Conservation (phyloP, 2,113 vertebrate genomes). For the rat (Rattus norvegicus) region DNA sequence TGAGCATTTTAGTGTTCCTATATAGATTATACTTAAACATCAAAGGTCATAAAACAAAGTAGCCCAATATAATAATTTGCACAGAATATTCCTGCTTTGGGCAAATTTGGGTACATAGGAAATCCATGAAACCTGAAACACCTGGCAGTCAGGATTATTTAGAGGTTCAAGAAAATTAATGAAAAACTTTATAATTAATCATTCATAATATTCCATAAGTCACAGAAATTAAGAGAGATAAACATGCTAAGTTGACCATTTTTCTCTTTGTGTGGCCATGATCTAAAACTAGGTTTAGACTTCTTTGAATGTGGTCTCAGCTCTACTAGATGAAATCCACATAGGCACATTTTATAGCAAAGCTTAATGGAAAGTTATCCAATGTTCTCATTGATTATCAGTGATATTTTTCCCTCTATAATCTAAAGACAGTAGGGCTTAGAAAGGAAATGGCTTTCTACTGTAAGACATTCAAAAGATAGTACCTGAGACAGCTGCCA, state of each 20-base stretch:
- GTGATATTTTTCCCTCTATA: background rate
- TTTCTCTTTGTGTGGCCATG: conserved; percentile 4
- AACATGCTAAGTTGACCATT: background rate
- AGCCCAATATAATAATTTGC: background rate
- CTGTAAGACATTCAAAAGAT: background rate
- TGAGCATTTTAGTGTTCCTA: background rate
- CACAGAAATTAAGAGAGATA: conserved; percentile 4
- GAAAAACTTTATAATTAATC: conserved; percentile 1
- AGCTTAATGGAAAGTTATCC: conserved; percentile 42
- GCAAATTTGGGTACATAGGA: background rate
- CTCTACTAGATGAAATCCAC: background rate
- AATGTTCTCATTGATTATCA: conserved; percentile 38
- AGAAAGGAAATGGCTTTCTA: background rate
- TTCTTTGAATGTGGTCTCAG: background rate
- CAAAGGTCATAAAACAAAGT: conserved; percentile 27
- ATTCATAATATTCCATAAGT: background rate
- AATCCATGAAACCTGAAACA: background rate
- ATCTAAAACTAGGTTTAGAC: conserved; percentile 10
- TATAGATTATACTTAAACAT: background rate
- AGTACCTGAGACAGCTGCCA: background rate
- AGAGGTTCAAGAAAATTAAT: background rate
- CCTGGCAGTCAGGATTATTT: background rate
- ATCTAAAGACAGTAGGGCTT: background rate
- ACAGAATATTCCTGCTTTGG: background rate
- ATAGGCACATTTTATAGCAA: conserved; percentile 11